A percentile compares a stretch with the other conserved stretches of the same genome.
Evolutionary conservation across 2,888 invertebrate species (phyloP).

Genomic region (Ormyrus labotus): DNA sequence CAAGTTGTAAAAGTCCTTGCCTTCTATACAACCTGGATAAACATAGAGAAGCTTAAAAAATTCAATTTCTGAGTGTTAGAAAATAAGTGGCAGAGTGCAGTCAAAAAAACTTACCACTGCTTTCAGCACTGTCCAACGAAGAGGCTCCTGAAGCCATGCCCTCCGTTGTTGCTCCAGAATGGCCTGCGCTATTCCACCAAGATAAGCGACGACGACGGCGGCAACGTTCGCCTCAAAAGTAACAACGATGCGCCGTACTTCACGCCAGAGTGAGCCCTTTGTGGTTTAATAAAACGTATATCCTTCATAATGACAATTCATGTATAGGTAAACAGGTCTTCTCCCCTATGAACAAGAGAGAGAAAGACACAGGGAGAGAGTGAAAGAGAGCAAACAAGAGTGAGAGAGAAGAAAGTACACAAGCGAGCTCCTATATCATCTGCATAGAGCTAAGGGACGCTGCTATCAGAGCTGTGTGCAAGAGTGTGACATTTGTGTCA

Average conservation of each 20-base stretch:
- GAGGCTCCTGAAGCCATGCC: conserved; percentile 88
- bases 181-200: conserved; percentile 64
- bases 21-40: neutral
- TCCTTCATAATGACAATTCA: conserved; percentile 71
- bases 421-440: conserved; percentile 16
- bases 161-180: conserved; percentile 59
- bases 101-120: conserved; percentile 80
- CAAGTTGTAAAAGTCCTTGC: neutral
- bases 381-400: conserved; percentile 44
- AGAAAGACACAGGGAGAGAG: conserved; percentile 36
- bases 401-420: conserved; percentile 41
- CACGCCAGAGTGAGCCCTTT: conserved; percentile 70
- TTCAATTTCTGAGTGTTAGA: too few species aligned
- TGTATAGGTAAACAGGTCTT: conserved; percentile 59
- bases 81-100: too few species aligned
- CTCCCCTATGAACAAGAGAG: conserved; percentile 45
- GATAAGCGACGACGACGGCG: conserved; percentile 66
- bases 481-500: conserved; percentile 47
- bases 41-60: neutral
- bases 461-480: conserved; percentile 10
- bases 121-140: conserved; percentile 87
- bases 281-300: conserved; percentile 67
- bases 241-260: conserved; percentile 66
- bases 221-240: conserved; percentile 71
- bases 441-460: conserved; percentile 40